Conservation (phyloP, 2,888 invertebrate species). For the Hydropsyche betteni region DNA sequence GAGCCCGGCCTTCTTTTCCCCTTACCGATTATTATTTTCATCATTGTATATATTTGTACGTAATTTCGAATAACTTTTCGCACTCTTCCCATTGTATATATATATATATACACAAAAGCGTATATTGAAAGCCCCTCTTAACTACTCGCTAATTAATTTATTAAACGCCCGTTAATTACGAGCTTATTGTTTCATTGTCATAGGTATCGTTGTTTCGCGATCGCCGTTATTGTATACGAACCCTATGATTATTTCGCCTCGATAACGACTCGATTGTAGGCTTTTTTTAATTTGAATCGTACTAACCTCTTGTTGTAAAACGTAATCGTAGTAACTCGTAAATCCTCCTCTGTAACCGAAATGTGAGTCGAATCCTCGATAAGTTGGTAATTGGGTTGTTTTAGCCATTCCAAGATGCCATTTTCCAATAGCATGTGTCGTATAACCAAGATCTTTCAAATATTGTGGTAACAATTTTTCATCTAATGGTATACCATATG, state of each 20-base stretch:
- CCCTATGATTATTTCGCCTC: slow-evolving; percentile 12
- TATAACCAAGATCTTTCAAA: slow-evolving; percentile 74
- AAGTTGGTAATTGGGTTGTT: slow-evolving; percentile 71
- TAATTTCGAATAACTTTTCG: slow-evolving; percentile 14
- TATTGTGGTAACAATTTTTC: slow-evolving; percentile 70
- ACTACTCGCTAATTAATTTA: neutral
- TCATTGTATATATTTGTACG: neutral
- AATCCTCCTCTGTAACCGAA: slow-evolving; percentile 87
- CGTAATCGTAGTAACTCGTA: slow-evolving; percentile 81
- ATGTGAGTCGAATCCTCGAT: slow-evolving; percentile 81
- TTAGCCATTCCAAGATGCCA: slow-evolving; percentile 75
- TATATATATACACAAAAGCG: neutral
- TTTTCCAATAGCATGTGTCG: slow-evolving; percentile 82
- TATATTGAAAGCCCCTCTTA: neutral
- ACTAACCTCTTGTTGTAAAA: slow-evolving; percentile 60
- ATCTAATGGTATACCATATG: slow-evolving; percentile 60
- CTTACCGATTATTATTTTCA: neutral
- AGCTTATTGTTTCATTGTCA: slow-evolving; percentile 19
- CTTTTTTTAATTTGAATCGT: slow-evolving; percentile 35
- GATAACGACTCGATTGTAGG: neutral
- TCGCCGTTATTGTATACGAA: slow-evolving; percentile 1
- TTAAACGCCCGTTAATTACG: slow-evolving; percentile 19
- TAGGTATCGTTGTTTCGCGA: slow-evolving; percentile 6
- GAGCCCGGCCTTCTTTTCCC: slow-evolving; percentile 23
- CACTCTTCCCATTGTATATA: neutral